Percentiles rank a stretch among this genome's conserved stretches.
Conservation (phyloP, 2,888 invertebrate genomes). For the Neoascia interrupta region DNA sequence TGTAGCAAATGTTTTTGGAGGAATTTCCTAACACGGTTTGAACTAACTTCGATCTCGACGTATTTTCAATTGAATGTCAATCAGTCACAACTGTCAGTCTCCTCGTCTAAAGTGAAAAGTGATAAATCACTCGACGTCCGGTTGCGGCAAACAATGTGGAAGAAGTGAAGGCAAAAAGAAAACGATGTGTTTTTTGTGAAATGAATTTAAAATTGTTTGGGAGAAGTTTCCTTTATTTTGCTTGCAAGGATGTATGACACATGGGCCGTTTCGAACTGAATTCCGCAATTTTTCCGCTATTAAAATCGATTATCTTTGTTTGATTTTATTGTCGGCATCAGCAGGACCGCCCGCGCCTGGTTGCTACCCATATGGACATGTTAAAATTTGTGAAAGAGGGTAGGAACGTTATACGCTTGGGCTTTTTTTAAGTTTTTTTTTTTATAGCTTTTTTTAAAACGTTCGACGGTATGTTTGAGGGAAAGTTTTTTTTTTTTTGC, state of each 20-base stretch:
- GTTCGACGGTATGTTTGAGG: constrained; percentile 6
- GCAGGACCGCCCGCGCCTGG: too few relatives aligned
- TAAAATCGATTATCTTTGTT: constrained; percentile 48
- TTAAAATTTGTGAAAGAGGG: too few relatives aligned
- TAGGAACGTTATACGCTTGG: constrained; percentile 21
- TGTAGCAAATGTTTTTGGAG: too few relatives aligned
- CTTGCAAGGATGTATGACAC: constrained; percentile 14
- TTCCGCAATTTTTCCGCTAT: constrained; percentile 25
- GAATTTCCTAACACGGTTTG: too few relatives aligned
- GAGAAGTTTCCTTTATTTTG: constrained; percentile 6
- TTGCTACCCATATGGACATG: too few relatives aligned
- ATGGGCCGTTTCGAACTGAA: neutral
- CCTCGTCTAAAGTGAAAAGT: constrained; percentile 9
- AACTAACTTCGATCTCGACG: neutral
- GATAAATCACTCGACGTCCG: constrained; percentile 43
- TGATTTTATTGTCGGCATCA: constrained; percentile 37
- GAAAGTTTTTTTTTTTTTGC: constrained; percentile 29
- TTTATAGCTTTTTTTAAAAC: constrained; percentile 6
- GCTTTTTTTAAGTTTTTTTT: constrained; percentile 26
- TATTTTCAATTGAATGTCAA: constrained; percentile 36
- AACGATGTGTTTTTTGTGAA: too few relatives aligned
- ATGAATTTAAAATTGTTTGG: constrained; percentile 30
- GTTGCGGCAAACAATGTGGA: neutral
- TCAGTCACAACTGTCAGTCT: constrained; percentile 32
- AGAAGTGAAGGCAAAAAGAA: neutral